Evolutionary conservation across 2,888 invertebrate species (phyloP), one percentile per base, ranked within the genome.

Genomic region (Liodrosophila aerea): DNA sequence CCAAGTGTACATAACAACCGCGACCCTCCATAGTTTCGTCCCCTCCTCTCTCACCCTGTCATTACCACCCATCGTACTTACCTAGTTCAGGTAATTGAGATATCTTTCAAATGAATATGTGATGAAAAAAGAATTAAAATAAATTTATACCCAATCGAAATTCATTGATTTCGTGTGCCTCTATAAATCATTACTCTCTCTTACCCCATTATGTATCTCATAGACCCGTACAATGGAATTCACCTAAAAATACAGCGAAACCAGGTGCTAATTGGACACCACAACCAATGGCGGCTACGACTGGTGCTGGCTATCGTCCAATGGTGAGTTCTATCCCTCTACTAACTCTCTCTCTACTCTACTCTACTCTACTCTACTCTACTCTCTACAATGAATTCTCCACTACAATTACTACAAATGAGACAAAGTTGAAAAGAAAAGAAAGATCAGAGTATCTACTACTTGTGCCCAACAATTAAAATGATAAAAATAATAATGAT

Each of bases 211-310:
- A 87, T 22, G 22, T 86, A 66, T 86, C 80, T 81, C 87, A 76
- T 87, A 96, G 96, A 91, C 95, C 95, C 87, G 94, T 96, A 92
- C 95, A 96, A 92, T 96, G 96, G 96, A 96, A 95, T 90, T 96
- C 96, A 63, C 96, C 96, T 69, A 96, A 96, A 92, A 95, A 95
- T 90, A 93, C 94, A 61, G 94, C 95, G 72, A 96, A 96, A 91
- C 92, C 95, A 33, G 94, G 94, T 76, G 92, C 92, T 85, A 93
- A 94, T 73, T 96, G 96, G 96, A 94, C 93, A 78, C 96, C 96
- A 66, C 96, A 96, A 90, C 96, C 96, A 33, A 95, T 96, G 94
- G 95, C 95, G 82, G 95, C 95, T 61, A 96, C 96, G 67, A 96
- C 96, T 56, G 95, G 96, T 82, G 95, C 94, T 64, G 95, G 95